phyloP scores from a whole-genome alignment of 2,797 vertebrate genomes.

The Cirrhinus molitorella region DNA sequence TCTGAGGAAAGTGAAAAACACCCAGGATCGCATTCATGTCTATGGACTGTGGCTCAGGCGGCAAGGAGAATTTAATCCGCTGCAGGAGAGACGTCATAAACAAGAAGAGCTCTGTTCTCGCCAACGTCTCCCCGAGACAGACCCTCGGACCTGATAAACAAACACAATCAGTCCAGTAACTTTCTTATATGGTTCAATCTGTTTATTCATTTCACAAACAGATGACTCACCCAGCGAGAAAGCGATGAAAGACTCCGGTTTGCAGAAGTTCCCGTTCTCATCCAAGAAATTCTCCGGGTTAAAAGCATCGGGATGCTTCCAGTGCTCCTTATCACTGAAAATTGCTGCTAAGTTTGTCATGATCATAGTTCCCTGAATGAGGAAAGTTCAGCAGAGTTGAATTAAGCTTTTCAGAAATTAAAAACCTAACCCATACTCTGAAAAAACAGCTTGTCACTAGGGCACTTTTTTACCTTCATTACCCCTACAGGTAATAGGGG shows the following conservation, averaged over 20 bases:
- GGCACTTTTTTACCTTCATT: no score
- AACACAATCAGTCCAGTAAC: background rate
- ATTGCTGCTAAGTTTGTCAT: constrained; percentile 42
- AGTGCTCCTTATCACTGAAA: constrained; percentile 50
- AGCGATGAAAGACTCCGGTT: constrained; percentile 39
- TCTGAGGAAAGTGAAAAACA: constrained; percentile 14
- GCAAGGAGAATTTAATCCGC: constrained; percentile 52
- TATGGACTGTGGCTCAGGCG: background rate
- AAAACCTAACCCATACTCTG: background rate
- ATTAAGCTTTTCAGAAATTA: background rate
- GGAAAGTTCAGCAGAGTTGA: background rate
- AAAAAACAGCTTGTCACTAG: background rate
- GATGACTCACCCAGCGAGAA: constrained; percentile 49
- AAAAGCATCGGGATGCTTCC: constrained; percentile 58
- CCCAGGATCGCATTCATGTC: constrained; percentile 50
- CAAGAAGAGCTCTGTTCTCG: constrained; percentile 58
- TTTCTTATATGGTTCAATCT: background rate
- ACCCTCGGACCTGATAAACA: constrained; percentile 49
- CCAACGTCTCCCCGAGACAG: constrained; percentile 57
- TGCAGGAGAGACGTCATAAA: constrained; percentile 57
- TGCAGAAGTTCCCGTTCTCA: constrained; percentile 54
- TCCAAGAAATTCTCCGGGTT: constrained; percentile 60
- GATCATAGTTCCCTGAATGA: constrained; percentile 50
- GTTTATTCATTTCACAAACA: background rate
- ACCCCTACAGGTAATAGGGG: background rate